Conservation (phyloP, 2,888 invertebrate genomes). For the Archips crataeganus region DNA sequence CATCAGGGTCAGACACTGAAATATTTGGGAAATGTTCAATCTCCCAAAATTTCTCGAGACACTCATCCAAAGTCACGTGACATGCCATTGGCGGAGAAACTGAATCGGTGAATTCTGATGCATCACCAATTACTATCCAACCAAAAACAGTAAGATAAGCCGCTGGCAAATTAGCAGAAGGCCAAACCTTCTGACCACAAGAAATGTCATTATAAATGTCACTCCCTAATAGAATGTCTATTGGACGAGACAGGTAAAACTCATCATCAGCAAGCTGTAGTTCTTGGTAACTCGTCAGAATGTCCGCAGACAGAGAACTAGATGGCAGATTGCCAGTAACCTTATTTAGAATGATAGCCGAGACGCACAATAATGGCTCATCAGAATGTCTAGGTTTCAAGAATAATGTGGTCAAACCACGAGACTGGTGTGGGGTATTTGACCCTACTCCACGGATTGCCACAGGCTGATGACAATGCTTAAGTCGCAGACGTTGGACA, state of each 20-base stretch:
- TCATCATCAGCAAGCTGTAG: slow-evolving; percentile 10
- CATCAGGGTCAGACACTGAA: background rate
- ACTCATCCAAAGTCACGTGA: slow-evolving; percentile 7
- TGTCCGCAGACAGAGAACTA: no score
- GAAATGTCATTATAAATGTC: slow-evolving; percentile 6
- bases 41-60: slow-evolving; percentile 9
- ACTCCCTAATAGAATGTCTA: slow-evolving; percentile 7
- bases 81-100: slow-evolving; percentile 1
- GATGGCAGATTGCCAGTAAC: no score
- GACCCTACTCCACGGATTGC: slow-evolving; percentile 3
- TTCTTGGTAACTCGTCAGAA: background rate
- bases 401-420: slow-evolving; percentile 2
- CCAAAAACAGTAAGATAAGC: slow-evolving; percentile 1
- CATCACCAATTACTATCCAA: slow-evolving; percentile 10
- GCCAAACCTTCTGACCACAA: slow-evolving; percentile 6
- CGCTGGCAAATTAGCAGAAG: background rate
- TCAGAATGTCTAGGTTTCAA: slow-evolving; percentile 2
- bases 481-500: slow-evolving; percentile 1
- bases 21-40: slow-evolving; percentile 1
- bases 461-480: background rate
- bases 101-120: background rate
- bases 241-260: slow-evolving; percentile 10
- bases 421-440: background rate
- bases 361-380: background rate
- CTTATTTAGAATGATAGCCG: slow-evolving; percentile 7